Percentiles rank a stretch among this genome's conserved stretches.
These are phyloP conservation scores for Pollenia amentaria DNA, from an alignment of 2,888 invertebrate genomes.

Conservation along the genomic window DNA sequence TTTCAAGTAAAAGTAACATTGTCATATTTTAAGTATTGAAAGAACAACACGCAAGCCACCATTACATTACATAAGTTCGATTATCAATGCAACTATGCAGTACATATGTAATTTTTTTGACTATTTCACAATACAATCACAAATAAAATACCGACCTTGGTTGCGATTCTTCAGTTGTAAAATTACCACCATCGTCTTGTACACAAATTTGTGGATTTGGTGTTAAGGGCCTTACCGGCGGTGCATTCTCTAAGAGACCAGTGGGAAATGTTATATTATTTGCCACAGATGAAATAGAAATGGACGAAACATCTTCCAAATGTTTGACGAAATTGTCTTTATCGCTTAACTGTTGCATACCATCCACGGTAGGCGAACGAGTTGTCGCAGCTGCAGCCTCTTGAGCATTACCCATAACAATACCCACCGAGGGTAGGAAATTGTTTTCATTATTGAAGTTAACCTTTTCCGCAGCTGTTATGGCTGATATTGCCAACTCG, in stretches of 20 bases:
- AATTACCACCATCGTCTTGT: conserved; percentile 77
- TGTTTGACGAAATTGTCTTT: conserved; percentile 85
- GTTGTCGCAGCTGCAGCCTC: conserved; percentile 72
- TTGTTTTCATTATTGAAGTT: conserved; percentile 84
- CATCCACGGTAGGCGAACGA: conserved; percentile 73
- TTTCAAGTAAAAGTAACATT: conserved; percentile 38
- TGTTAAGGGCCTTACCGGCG: conserved; percentile 82
- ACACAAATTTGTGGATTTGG: conserved; percentile 87
- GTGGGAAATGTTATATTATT: conserved; percentile 83
- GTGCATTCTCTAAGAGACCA: conserved; percentile 83
- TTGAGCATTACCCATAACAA: conserved; percentile 86
- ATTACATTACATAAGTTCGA: conserved; percentile 41
- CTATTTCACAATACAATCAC: conserved; percentile 33
- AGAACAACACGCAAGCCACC: conserved; percentile 64
- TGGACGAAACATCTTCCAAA: conserved; percentile 82
- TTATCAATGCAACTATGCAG: conserved; percentile 45
- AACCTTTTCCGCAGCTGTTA: conserved; percentile 76
- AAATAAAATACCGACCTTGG: conserved; percentile 83
- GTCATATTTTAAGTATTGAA: conserved; percentile 30
- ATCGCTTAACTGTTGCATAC: conserved; percentile 82
- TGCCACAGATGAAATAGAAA: conserved; percentile 84
- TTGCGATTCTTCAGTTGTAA: conserved; percentile 61
- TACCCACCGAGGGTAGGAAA: conserved; percentile 88
- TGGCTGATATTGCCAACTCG: conserved; percentile 77
- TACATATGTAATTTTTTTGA: conserved; percentile 40